phyloP scores from a whole-genome alignment of 2,113 vertebrate genomes.

The Phoxinus phoxinus region DNA sequence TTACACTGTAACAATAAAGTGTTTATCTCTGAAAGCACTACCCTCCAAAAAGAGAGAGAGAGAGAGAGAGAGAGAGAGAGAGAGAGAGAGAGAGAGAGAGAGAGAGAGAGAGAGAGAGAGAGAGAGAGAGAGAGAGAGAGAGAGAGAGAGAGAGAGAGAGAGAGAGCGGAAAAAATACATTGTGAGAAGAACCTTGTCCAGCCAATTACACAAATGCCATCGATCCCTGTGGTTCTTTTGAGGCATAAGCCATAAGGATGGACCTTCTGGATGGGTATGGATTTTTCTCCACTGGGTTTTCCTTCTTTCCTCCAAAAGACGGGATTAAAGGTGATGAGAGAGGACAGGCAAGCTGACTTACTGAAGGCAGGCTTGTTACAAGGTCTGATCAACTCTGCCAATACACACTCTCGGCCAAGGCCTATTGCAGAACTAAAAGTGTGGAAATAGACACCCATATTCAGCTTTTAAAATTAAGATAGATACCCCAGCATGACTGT shows the following conservation, averaged over 20 bases:
- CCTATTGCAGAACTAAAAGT: constrained; percentile 25
- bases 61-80: too few species aligned
- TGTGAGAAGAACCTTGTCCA: constrained; percentile 24
- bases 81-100: neutral
- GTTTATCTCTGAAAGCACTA: neutral
- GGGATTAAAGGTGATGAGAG: constrained; percentile 47
- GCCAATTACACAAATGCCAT: constrained; percentile 53
- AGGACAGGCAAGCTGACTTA: constrained; percentile 42
- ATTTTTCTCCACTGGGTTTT: constrained; percentile 51
- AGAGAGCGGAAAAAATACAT: constrained; percentile 38
- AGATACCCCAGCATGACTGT: constrained; percentile 1
- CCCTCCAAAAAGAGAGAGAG: neutral
- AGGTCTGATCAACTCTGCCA: constrained; percentile 44
- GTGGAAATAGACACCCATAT: constrained; percentile 25
- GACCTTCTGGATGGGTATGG: constrained; percentile 39
- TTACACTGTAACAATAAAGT: too few species aligned
- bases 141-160: too few species aligned
- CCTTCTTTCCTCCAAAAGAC: constrained; percentile 29
- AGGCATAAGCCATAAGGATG: constrained; percentile 40
- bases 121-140: neutral
- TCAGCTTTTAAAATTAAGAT: constrained; percentile 2
- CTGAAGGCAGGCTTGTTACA: constrained; percentile 34
- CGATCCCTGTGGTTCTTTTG: constrained; percentile 43
- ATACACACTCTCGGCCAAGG: neutral
- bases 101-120: too few species aligned